Evolutionary conservation across 1,140 invertebrate species (phyloP).

Genomic region (Agraylea sexmaculata): DNA sequence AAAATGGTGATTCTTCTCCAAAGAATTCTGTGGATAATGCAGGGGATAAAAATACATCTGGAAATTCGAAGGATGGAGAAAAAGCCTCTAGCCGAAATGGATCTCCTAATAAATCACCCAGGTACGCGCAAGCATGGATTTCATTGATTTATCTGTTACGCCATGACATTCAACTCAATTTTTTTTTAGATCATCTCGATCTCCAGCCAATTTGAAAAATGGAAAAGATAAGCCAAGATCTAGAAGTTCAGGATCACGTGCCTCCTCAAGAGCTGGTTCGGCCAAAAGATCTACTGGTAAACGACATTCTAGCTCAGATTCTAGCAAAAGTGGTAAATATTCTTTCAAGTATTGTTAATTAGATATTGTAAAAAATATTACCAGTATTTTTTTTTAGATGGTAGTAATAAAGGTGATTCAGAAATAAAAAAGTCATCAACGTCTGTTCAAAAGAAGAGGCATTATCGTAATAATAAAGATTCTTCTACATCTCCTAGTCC

Average conservation of each 20-base stretch:
- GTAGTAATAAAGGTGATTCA: conserved; percentile 18
- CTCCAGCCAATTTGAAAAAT: too few relatives aligned
- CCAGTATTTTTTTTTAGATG: conserved; percentile 7
- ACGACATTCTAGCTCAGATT: conserved; percentile 18
- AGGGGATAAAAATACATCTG: conserved; percentile 10
- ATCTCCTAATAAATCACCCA: too few relatives aligned
- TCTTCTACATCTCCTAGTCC: conserved; percentile 52
- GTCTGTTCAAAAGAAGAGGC: conserved; percentile 42
- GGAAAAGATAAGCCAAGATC: conserved; percentile 16
- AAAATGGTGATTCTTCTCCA: conserved; percentile 20
- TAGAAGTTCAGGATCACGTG: conserved; percentile 14
- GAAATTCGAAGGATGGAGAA: conserved; percentile 2
- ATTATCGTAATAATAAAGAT: conserved; percentile 77
- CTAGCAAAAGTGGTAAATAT: conserved; percentile 17
- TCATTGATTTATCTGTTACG: too few relatives aligned
- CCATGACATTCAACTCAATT: too few relatives aligned
- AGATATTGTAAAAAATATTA: conserved; percentile 1
- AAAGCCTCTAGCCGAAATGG: too few relatives aligned
- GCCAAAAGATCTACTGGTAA: conserved; percentile 11
- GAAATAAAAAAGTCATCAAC: conserved; percentile 20
- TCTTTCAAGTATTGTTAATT: neutral
- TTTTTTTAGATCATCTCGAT: too few relatives aligned
- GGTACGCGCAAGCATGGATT: too few relatives aligned
- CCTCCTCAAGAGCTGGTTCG: conserved; percentile 7
- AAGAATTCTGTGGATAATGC: neutral